phyloP scores from a whole-genome alignment of 1,140 invertebrate species.

The Bombus fervidus region DNA sequence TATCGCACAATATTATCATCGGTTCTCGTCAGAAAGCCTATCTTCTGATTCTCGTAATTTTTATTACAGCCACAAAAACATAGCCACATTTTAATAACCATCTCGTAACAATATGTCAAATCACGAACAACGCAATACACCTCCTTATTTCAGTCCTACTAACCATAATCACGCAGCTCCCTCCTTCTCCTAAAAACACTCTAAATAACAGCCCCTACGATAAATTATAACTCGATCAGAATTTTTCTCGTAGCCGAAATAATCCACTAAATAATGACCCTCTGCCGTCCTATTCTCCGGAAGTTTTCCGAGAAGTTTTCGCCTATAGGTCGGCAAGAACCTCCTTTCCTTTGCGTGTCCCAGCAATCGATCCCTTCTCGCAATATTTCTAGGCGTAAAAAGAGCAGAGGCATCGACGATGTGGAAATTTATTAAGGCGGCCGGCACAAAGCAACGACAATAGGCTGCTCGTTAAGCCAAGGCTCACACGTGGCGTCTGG shows the following conservation, averaged over 20 bases:
- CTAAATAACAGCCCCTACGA: neutral
- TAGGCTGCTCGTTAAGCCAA: conserved; percentile 11
- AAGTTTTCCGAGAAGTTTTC: neutral
- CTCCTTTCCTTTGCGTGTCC: neutral
- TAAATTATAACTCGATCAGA: neutral
- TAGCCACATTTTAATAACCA: neutral
- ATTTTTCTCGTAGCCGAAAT: neutral
- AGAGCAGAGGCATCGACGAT: neutral
- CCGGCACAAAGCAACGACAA: neutral
- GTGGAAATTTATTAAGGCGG: conserved; percentile 27
- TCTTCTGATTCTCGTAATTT: neutral
- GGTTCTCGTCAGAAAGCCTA: no score
- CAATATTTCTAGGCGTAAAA: neutral
- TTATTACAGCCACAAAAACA: neutral
- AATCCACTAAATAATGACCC: no score
- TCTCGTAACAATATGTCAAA: neutral
- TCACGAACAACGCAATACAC: no score
- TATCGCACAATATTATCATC: no score
- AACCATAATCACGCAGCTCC: no score
- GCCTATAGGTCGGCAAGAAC: neutral
- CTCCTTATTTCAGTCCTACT: neutral
- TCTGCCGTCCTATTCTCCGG: neutral
- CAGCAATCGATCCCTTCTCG: neutral
- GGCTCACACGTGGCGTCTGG: conserved; percentile 18
- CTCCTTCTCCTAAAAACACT: neutral